phyloP scores from a whole-genome alignment of 2,888 invertebrate species.

The Parascotia fuliginaria region DNA sequence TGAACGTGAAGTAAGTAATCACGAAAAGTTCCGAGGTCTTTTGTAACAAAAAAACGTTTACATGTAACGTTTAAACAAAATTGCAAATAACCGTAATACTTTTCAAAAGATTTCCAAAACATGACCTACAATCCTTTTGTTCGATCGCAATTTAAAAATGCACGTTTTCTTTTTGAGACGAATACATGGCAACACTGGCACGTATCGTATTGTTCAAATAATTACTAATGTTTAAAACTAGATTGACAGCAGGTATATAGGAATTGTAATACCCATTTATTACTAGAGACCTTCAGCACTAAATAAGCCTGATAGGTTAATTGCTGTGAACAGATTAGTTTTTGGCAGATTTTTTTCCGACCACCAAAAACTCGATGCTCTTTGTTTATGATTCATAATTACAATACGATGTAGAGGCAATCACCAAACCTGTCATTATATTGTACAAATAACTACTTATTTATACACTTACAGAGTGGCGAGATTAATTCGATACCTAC shows the following conservation, averaged over 20 bases:
- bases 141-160: conserved; percentile 60
- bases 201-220: conserved; percentile 40
- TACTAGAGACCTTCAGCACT: conserved; percentile 74
- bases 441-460: conserved; percentile 81
- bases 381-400: conserved; percentile 84
- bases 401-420: conserved; percentile 75
- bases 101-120: conserved; percentile 66
- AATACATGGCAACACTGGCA: conserved; percentile 45
- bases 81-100: conserved; percentile 59
- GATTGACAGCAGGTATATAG: conserved; percentile 56
- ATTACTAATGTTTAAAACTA: conserved; percentile 49
- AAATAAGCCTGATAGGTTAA: conserved; percentile 82
- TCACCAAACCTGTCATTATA: conserved; percentile 81
- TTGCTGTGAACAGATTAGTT: conserved; percentile 79
- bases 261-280: conserved; percentile 68
- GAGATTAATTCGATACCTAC: conserved; percentile 66
- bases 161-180: conserved; percentile 52
- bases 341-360: conserved; percentile 77
- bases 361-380: conserved; percentile 61
- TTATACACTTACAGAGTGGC: conserved; percentile 68
- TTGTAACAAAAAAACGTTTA: conserved; percentile 59
- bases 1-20: conserved; percentile 24
- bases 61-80: conserved; percentile 55
- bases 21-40: conserved; percentile 46
- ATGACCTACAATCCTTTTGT: conserved; percentile 64